Base-by-base conservation (phyloP, 1,140 invertebrate genomes). In the Olivierus martensii region DNA sequence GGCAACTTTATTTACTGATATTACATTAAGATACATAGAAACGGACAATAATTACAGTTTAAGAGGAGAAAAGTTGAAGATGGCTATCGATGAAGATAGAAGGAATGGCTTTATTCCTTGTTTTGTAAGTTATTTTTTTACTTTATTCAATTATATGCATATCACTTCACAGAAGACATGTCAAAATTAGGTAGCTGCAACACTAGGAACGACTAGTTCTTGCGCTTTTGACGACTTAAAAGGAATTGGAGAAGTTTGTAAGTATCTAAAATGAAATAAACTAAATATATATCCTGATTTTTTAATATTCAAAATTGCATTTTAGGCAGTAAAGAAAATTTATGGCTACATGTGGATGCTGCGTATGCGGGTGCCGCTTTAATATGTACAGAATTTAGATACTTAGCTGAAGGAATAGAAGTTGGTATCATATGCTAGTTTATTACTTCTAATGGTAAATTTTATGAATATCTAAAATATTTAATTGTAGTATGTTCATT, bases 381-480 rank as follows among this genome's bases (percentile, higher is more conserved):
- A 61, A 86, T 95, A 53, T 96, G 91, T 62, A 87, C 88, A 0
- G 92, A 96, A 72, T 90, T 84, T 64, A 78, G 89, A 14, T 79
- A 87, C 61, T 70, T 88, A 7, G 82, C 91, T 78, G 81, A 84
- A 57, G 92, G 92, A 10, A 71, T 93, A 5, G 87, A 95, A 67
- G 72, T 80, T 57, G 88, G 84, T 0, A 80, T 92, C 63, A 93
- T 90, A 0, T 80, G 94, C 50, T 89, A 89, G 5, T 95, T 95
- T 66, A 96, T n/a, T n/a, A n/a, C n/a, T n/a, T n/a, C n/a, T n/a
- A n/a, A n/a, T n/a, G n/a, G n/a, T n/a, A n/a, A n/a, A n/a, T n/a
- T n/a, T n/a, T n/a, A n/a, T n/a, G n/a, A n/a, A n/a, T n/a, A n/a
- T n/a, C n/a, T n/a, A n/a, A n/a, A n/a, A n/a, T n/a, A n/a, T n/a